Base-by-base conservation (phyloP, 1,140 invertebrate genomes). In the Cotesia typhae region DNA sequence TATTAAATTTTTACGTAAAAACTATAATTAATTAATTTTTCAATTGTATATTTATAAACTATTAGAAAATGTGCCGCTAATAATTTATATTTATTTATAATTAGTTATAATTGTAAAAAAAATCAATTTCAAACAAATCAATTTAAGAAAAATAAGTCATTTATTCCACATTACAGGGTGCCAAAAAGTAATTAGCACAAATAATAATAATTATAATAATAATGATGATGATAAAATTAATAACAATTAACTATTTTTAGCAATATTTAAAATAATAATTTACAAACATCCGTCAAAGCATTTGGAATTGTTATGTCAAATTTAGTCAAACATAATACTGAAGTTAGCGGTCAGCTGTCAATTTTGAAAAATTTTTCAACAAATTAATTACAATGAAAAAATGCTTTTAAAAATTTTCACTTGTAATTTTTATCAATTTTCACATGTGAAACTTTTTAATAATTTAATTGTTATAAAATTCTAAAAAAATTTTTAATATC, bases 301-400 rank as follows among this genome's bases (percentile, higher is more conserved):
- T 17, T 64, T 52, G 38, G 38, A 70, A 70, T 51, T 63, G 57
- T 70, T 38, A 70, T 10, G 7, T 51, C 4, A 4, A 35, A 36
- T 70, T 70, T 17, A 60, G 37, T 47, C n/a, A 47, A 41, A 51
- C 59, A 70, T 70, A 70, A 17, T 17, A 17, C 17, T 17, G 17
- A 17, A 17, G 17, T 17, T 17, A 17, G 17, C 17, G 17, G 17
- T 17, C 17, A 17, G 17, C 17, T 17, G 17, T 17, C 17, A 17
- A 17, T 17, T 17, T 17, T 17, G 1, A 17, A 17, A 17, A 17
- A 1, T 17, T 17, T 17, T 17, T 17, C 17, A 17, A 17, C 17
- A 17, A 17, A 17, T 17, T 17, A 17, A 17, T 17, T 17, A 17
- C 17, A 17, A 17, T 17, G 17, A 17, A 17, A 17, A 17, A 17